These are phyloP conservation scores for Lepeophtheirus salmonis DNA, from an alignment of 1,140 invertebrate genomes.

Conservation along the genomic window DNA sequence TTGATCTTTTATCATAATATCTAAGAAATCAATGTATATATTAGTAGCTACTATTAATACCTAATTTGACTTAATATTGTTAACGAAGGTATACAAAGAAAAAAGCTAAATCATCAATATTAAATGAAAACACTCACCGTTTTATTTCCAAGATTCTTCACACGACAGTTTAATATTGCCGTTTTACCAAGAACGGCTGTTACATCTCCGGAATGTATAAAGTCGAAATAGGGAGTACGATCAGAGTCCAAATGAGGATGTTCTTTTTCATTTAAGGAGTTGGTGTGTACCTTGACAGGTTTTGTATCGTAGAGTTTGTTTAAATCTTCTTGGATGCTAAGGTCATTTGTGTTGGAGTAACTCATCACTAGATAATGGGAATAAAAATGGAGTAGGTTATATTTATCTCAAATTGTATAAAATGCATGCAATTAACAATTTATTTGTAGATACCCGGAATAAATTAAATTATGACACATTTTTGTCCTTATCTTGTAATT, in stretches of 20 bases:
- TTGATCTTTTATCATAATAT: too few relatives aligned
- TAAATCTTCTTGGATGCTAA: slow-evolving; percentile 6
- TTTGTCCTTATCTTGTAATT: too few relatives aligned
- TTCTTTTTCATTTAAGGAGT: background rate
- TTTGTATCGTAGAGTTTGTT: slow-evolving; percentile 16
- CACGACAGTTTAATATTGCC: slow-evolving; percentile 59
- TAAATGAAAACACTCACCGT: slow-evolving; percentile 41
- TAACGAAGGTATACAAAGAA: too few relatives aligned
- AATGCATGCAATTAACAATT: too few relatives aligned
- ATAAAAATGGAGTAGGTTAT: too few relatives aligned
- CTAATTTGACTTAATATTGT: too few relatives aligned
- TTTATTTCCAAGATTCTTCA: slow-evolving; percentile 65
- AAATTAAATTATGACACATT: too few relatives aligned
- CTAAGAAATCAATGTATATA: too few relatives aligned
- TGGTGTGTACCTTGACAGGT: background rate
- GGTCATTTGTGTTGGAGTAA: background rate
- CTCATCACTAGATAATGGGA: background rate
- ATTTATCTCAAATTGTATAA: too few relatives aligned
- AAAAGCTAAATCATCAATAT: too few relatives aligned
- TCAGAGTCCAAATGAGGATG: background rate
- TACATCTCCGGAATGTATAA: slow-evolving; percentile 50
- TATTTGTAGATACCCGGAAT: too few relatives aligned
- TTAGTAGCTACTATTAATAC: too few relatives aligned
- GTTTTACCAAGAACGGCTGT: slow-evolving; percentile 63
- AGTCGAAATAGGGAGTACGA: slow-evolving; percentile 51